Evolutionary conservation across 1,140 invertebrate genomes (phyloP), one percentile per base, ranked within the genome.

Genomic region (Aphelinus atriplicis): DNA sequence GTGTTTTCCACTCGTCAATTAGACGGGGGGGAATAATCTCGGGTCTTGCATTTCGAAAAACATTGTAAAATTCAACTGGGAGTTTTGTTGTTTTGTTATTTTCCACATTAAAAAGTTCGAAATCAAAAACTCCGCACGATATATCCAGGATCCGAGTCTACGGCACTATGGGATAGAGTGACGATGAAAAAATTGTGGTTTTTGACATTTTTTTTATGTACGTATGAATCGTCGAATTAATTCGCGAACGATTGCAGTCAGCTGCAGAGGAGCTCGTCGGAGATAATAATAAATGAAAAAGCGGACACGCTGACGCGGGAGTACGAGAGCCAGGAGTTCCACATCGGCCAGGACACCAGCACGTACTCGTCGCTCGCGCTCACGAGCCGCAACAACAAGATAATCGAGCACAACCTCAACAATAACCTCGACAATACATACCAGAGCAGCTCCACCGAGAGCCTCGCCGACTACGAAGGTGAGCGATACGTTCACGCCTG

Each of bases 381-480:
- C n/a, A 83, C 83, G 10, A 26, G 26, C 26, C 83, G 82, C 5
- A 84, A 80, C 60, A 83, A 84, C 67, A 80, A 82, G 45, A 82
- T 82, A 53, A 45, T 75, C 55, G 80, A 83, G 51, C 71, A 77
- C 45, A 83, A 81, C 61, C 63, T 84, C 68, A 87, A 88, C 77
- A 87, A 88, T 79, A 88, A 87, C 77, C 77, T 87, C 9, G 80
- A 83, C 5, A 75, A 80, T n/a, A 79, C 84, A 1, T 6, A 53
- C 51, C 83, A 77, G 10, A 86, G 78, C 75, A 87, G 81, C 60
- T 88, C 87, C 0, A 77, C 84, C 46, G 86, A 87, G 62, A 88
- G 87, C 78, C 77, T 89, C 53, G 81, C 80, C 5, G 86, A 88
- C 78, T 88, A 83, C 84, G 87, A 88, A 79, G 86, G 87, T 88